Conservation (phyloP, 1,140 invertebrate genomes). For the Akabosia matsudoensis region DNA sequence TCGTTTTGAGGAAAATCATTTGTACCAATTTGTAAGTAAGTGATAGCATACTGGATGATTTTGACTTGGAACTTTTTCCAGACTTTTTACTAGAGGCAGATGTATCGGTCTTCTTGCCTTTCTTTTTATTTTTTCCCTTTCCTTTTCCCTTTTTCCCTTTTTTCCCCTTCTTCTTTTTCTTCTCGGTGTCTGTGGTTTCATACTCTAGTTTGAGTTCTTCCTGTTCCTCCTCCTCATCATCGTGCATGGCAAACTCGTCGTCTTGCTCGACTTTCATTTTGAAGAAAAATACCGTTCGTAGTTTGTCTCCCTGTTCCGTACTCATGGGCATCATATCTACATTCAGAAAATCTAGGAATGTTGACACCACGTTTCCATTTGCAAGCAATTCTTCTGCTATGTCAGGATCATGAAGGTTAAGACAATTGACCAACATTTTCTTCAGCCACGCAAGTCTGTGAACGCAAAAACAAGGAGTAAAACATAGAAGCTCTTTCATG, state of each 20-base stretch:
- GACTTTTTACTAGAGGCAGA: slow-evolving; percentile 43
- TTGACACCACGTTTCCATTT: slow-evolving; percentile 50
- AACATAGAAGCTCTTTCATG: neutral
- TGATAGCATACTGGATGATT: slow-evolving; percentile 35
- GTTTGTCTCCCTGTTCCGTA: slow-evolving; percentile 46
- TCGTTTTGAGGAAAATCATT: neutral
- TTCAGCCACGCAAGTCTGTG: slow-evolving; percentile 55
- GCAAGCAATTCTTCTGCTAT: slow-evolving; percentile 54
- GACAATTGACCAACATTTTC: slow-evolving; percentile 50
- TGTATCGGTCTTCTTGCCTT: slow-evolving; percentile 29
- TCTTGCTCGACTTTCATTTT: slow-evolving; percentile 52
- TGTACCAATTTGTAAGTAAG: slow-evolving; percentile 26
- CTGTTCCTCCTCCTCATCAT: slow-evolving; percentile 35
- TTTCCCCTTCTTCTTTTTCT: slow-evolving; percentile 45
- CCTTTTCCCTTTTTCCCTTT: slow-evolving; percentile 51
- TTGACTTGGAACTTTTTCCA: slow-evolving; percentile 46
- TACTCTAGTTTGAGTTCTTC: slow-evolving; percentile 23
- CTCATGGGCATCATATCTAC: slow-evolving; percentile 51
- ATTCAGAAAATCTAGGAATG: slow-evolving; percentile 51
- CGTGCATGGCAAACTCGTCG: neutral
- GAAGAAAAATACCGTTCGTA: slow-evolving; percentile 56
- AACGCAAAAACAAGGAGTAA: slow-evolving; percentile 50
- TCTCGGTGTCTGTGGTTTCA: slow-evolving; percentile 44
- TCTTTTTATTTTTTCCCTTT: slow-evolving; percentile 25
- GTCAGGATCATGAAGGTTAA: slow-evolving; percentile 50